These are phyloP conservation scores for Bellardia bayeri DNA, from an alignment of 2,888 invertebrate species.

Conservation along the genomic window DNA sequence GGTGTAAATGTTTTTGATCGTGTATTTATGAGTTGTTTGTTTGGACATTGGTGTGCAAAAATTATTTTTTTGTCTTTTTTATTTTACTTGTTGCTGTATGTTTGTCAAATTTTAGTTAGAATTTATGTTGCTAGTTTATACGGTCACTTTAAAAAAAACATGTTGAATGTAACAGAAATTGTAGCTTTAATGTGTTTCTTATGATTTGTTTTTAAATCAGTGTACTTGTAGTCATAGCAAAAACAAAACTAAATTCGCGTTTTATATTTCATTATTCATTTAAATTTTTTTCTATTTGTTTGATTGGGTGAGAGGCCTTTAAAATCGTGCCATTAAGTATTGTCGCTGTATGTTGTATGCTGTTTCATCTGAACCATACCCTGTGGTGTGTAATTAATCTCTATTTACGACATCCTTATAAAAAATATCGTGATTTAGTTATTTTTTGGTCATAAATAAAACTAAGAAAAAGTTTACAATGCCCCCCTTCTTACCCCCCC, in stretches of 20 bases:
- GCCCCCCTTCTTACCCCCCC: too few species aligned
- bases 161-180: conserved; percentile 29
- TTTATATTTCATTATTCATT: conserved; percentile 56
- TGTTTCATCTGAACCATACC: conserved; percentile 70
- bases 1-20: conserved; percentile 12
- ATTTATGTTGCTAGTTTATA: conserved; percentile 56
- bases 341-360: conserved; percentile 47
- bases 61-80: conserved; percentile 11
- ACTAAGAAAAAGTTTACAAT: not conserved
- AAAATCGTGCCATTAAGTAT: conserved; percentile 64
- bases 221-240: not conserved
- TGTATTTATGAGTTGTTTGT: conserved; percentile 12
- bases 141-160: conserved; percentile 33
- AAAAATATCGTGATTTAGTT: conserved; percentile 66
- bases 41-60: conserved; percentile 34
- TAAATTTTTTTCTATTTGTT: conserved; percentile 29
- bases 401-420: conserved; percentile 72
- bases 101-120: conserved; percentile 48
- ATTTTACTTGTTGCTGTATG: not conserved
- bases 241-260: conserved; percentile 25
- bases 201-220: conserved; percentile 46
- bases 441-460: conserved; percentile 63
- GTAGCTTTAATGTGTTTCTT: conserved; percentile 39
- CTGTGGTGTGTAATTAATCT: conserved; percentile 77
- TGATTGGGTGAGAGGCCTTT: conserved; percentile 69